phyloP scores from a whole-genome alignment of 1,140 invertebrate genomes.

The Catajapyx aquilonaris region DNA sequence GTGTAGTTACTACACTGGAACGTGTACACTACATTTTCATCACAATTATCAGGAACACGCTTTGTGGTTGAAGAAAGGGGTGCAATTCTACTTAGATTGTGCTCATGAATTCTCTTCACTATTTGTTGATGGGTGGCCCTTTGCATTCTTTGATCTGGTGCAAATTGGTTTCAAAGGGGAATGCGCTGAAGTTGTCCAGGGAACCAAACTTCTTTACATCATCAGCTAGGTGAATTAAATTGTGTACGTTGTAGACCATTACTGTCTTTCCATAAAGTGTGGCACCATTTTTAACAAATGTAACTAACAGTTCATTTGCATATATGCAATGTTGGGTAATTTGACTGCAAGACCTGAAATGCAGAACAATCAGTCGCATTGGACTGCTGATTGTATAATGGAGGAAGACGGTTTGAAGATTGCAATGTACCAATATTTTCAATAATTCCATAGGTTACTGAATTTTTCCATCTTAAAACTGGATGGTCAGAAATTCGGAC shows the following conservation, averaged over 20 bases:
- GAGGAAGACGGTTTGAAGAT: too few species aligned
- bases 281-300: conserved; percentile 2
- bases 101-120: conserved; percentile 5
- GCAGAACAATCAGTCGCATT: too few species aligned
- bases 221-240: conserved; percentile 12
- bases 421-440: too few species aligned
- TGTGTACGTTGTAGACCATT: conserved; percentile 16
- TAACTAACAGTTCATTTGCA: not conserved
- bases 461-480: too few species aligned
- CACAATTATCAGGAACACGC: too few species aligned
- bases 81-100: not conserved
- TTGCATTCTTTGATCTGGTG: conserved; percentile 6
- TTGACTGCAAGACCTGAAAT: too few species aligned
- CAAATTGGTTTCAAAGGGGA: conserved; percentile 16
- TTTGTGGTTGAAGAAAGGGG: not conserved
- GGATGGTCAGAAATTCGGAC: too few species aligned
- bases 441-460: too few species aligned
- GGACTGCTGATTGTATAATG: too few species aligned
- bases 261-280: conserved; percentile 1
- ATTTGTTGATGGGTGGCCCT: conserved; percentile 3
- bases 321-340: too few species aligned
- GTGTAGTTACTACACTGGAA: too few species aligned
- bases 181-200: conserved; percentile 14
- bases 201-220: conserved; percentile 13
- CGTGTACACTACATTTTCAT: too few species aligned